Base-by-base conservation (phyloP, 1,140 invertebrate species). In the Chrysoperla carnea region DNA sequence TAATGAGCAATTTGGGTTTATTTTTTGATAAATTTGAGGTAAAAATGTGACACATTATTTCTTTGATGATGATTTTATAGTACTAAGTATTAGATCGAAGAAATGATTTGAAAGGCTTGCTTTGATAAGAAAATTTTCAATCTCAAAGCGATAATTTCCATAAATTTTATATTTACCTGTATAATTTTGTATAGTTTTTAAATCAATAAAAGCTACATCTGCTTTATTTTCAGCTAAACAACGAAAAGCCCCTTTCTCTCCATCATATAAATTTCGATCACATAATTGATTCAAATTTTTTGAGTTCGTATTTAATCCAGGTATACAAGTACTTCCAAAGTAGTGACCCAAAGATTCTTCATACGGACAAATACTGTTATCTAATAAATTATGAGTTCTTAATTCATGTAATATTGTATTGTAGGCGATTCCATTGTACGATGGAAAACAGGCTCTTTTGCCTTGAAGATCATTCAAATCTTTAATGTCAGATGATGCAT, bases 181-280 rank as follows among this genome's bases (percentile, higher is more conserved):
- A 45, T 73, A 72, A 46, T 78, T 74, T 37, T 76, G 68, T 33
- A 82, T 73, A 4, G 75, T 75, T 37, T 72, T 74, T 42, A 75
- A 66, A 42, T 79, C 80, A 1, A 91, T 65, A 58, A 94, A 93
- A 1, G 88, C 88, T 1, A 95, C 84, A 56, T 94, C 84, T 17
- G 74, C 86, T 14, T 67, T 67, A 12, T 73, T 76, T 53, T 82
- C 76, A n/a, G 76, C 69, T 7, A 96, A 64, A 56, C 88, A 91
- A 47, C 76, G 65, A 40, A 94, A 71, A 4, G 88, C 81, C 4
- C 79, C 70, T 47, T 67, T 57, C 43, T 75, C 69, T 3, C 67
- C 72, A 39, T 57, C 53, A 41, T 69, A 64, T 15, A 50, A 49
- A 28, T 28, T 37, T 29, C 51, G 41, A 37, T 52, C 56, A 11